These are phyloP conservation scores for Phasianus colchicus DNA, from an alignment of 2,113 vertebrate genomes.

Conservation along the genomic window DNA sequence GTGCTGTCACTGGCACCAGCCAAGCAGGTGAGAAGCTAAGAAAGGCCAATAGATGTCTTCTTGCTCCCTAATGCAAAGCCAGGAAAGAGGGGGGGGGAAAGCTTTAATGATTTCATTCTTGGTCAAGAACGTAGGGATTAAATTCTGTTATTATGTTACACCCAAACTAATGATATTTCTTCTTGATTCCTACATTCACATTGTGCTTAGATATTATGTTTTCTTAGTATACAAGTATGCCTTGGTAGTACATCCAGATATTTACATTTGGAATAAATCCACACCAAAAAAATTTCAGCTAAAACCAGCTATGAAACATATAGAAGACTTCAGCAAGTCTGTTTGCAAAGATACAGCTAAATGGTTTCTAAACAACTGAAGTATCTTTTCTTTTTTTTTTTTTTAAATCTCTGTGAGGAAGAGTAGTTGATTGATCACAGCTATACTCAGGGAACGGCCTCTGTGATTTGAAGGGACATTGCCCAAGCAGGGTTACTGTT, in stretches of 20 bases:
- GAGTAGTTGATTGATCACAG: not conserved
- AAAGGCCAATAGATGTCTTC: not conserved
- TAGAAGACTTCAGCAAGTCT: not conserved
- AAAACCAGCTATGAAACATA: not conserved
- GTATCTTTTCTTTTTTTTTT: not conserved
- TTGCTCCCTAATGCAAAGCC: not conserved
- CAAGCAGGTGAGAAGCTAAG: not conserved
- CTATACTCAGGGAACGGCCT: not conserved
- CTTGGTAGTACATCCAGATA: not conserved
- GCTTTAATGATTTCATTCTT: not conserved
- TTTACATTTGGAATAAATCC: not conserved
- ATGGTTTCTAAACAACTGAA: not conserved
- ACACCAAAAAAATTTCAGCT: not conserved
- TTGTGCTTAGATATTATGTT: not conserved
- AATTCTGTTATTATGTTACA: not conserved
- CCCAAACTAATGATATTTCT: not conserved
- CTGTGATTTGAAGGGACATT: not conserved
- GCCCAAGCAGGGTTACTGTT: not conserved
- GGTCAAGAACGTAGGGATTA: not conserved
- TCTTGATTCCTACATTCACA: not conserved
- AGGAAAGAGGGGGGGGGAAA: not conserved
- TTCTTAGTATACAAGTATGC: not conserved
- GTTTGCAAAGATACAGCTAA: not conserved
- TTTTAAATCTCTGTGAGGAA: not conserved
- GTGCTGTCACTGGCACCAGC: not conserved